A percentile compares a stretch with the other conserved stretches of the same genome.
Conservation (phyloP, 2,797 vertebrate species). For the Labroides dimidiatus region DNA sequence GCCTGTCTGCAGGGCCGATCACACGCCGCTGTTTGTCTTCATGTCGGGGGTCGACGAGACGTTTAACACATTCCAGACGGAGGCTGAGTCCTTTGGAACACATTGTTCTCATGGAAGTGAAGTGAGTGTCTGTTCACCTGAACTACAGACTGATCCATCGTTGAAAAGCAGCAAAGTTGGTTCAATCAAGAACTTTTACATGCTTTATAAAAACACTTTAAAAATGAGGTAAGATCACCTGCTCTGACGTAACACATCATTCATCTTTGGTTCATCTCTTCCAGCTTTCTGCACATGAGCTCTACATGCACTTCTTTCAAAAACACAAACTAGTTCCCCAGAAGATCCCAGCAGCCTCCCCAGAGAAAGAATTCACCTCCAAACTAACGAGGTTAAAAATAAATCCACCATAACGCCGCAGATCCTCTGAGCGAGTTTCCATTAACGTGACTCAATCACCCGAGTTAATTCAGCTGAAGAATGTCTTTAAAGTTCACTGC, state of each 20-base stretch:
- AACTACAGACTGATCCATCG: too few species aligned
- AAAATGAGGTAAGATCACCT: background rate
- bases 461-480: slow-evolving; percentile 34
- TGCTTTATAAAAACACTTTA: background rate
- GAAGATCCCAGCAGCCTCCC: background rate
- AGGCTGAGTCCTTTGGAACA: background rate
- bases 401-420: slow-evolving; percentile 32
- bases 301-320: background rate
- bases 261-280: background rate
- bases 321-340: background rate
- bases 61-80: slow-evolving; percentile 35
- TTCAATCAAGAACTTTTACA: background rate
- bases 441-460: slow-evolving; percentile 22
- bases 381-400: slow-evolving; percentile 30
- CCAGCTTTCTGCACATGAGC: background rate
- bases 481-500: slow-evolving; percentile 33
- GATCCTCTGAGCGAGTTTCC: slow-evolving; percentile 30
- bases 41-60: slow-evolving; percentile 28
- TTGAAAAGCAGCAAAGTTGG: background rate
- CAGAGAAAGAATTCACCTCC: background rate
- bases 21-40: slow-evolving; percentile 25
- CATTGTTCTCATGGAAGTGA: background rate
- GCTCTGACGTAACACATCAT: background rate
- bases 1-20: slow-evolving; percentile 50
- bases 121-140: too few species aligned